Percentiles rank a stretch among this genome's conserved stretches.
Conservation (phyloP, 2,113 vertebrate genomes). For the Ifrita kowaldi region DNA sequence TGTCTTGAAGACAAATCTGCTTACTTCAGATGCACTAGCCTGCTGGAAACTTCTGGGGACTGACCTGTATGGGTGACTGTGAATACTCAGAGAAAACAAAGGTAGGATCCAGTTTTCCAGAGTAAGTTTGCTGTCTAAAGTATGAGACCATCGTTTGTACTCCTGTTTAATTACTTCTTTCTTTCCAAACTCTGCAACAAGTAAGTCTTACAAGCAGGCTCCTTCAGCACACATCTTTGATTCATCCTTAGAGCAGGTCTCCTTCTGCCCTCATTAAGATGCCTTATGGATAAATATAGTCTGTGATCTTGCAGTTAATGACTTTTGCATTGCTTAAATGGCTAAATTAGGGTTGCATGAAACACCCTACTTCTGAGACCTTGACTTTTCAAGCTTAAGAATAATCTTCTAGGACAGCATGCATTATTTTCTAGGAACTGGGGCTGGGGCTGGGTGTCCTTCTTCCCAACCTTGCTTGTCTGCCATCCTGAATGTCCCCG, state of each 20-base stretch:
- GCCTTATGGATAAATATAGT: not conserved
- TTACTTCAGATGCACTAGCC: not conserved
- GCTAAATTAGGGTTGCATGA: not conserved
- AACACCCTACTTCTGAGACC: not conserved
- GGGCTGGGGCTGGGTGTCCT: not conserved
- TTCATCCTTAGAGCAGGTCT: not conserved
- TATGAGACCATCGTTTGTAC: not conserved
- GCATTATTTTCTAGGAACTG: not conserved
- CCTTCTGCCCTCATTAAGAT: not conserved
- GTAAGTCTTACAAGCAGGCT: not conserved
- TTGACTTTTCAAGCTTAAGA: not conserved
- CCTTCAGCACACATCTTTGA: not conserved
- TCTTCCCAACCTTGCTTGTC: not conserved
- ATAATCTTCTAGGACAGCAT: not conserved
- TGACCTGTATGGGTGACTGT: accelerated
- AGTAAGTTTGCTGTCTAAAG: not conserved
- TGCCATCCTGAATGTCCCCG: not conserved
- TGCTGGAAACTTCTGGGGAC: not conserved
- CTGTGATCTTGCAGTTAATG: not conserved
- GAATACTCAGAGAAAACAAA: not conserved
- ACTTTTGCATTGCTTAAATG: not conserved
- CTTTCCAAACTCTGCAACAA: not conserved
- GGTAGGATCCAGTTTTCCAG: not conserved
- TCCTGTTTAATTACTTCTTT: not conserved
- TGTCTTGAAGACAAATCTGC: not conserved